phyloP scores from a whole-genome alignment of 2,888 invertebrate species.

The Conomelus anceps region DNA sequence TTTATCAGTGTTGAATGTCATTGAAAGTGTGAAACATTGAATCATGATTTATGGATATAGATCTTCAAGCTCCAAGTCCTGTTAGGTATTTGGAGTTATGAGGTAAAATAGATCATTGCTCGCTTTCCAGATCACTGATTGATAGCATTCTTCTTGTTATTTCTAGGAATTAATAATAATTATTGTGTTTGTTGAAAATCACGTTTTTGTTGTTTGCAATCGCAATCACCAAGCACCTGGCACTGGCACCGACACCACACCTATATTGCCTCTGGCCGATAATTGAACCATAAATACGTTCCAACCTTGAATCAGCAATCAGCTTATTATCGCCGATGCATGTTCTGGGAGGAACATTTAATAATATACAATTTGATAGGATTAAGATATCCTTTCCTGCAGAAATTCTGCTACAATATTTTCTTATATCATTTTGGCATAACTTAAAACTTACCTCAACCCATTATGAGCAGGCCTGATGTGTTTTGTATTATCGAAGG shows the following conservation, averaged over 20 bases:
- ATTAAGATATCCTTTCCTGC: neutral
- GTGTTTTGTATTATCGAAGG: neutral
- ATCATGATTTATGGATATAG: neutral
- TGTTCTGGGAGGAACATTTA: neutral
- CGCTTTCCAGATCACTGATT: neutral
- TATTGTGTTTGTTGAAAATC: neutral
- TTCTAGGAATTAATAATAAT: neutral
- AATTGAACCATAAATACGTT: neutral
- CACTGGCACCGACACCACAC: neutral
- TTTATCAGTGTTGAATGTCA: neutral
- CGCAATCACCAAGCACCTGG: neutral
- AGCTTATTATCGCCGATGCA: neutral
- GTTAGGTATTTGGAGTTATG: neutral
- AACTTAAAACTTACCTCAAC: neutral
- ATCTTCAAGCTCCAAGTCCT: neutral
- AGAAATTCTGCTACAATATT: neutral
- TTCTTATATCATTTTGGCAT: neutral
- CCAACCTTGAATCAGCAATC: neutral
- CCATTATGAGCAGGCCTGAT: neutral
- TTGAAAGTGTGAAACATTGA: neutral
- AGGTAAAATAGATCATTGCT: neutral
- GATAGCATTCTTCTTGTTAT: neutral
- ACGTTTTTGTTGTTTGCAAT: neutral
- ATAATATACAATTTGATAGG: neutral
- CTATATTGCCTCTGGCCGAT: neutral